Conservation (phyloP, 1,140 invertebrate genomes). For the Catajapyx aquilonaris region DNA sequence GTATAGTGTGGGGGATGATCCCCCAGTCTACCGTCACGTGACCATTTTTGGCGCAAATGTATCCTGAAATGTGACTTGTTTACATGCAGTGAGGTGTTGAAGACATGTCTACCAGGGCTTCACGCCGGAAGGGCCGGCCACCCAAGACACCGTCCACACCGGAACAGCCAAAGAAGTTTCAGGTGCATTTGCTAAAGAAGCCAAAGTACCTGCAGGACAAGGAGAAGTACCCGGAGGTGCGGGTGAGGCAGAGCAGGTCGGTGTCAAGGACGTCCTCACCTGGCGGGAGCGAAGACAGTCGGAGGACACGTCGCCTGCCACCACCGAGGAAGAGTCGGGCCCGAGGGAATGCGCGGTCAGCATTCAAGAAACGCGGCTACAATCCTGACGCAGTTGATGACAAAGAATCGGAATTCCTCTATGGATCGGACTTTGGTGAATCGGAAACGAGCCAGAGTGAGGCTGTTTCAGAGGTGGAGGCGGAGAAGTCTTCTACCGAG, state of each 20-base stretch:
- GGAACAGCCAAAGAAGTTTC: constrained; percentile 61
- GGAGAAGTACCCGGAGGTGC: constrained; percentile 35
- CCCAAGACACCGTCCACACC: constrained; percentile 67
- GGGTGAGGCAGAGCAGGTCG: constrained; percentile 38
- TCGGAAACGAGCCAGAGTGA: constrained; percentile 43
- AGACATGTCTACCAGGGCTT: constrained; percentile 68
- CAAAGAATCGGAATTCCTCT: constrained; percentile 69
- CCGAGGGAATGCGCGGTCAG: constrained; percentile 22
- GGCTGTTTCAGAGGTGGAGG: constrained; percentile 43
- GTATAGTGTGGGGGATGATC: too few species aligned
- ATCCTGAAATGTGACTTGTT: too few species aligned
- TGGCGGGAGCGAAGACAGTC: constrained; percentile 41
- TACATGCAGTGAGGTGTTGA: too few species aligned
- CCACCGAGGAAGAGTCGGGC: constrained; percentile 10
- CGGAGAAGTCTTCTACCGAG: constrained; percentile 14
- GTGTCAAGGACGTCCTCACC: constrained; percentile 51
- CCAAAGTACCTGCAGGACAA: constrained; percentile 64
- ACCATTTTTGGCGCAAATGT: too few species aligned
- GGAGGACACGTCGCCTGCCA: constrained; percentile 26
- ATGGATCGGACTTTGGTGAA: constrained; percentile 67
- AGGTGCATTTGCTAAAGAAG: constrained; percentile 72
- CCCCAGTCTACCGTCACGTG: too few species aligned
- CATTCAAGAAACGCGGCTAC: constrained; percentile 32
- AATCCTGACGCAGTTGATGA: constrained; percentile 46
- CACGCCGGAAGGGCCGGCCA: constrained; percentile 65